These are phyloP conservation scores for Chelmon rostratus DNA, from an alignment of 2,797 vertebrate genomes.

Conservation along the genomic window DNA sequence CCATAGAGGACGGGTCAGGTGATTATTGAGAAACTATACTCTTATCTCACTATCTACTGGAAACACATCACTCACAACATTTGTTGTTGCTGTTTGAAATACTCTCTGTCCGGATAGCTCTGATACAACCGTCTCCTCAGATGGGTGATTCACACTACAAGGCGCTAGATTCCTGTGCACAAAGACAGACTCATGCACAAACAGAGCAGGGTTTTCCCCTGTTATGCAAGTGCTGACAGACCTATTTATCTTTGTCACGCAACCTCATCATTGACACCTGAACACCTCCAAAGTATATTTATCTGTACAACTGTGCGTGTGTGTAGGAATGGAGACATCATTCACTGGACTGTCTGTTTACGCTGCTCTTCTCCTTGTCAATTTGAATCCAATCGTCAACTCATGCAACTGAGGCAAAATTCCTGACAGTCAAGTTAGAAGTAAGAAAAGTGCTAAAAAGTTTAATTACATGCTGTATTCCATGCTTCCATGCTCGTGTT, in stretches of 20 bases:
- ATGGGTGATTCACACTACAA: constrained; percentile 50
- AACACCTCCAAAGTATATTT: constrained; percentile 44
- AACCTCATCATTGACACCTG: constrained; percentile 44
- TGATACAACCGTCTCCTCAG: constrained; percentile 30
- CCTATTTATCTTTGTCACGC: constrained; percentile 42
- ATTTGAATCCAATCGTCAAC: neutral
- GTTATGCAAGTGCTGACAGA: constrained; percentile 51
- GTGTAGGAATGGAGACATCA: neutral
- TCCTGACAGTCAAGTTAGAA: neutral
- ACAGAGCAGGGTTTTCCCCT: constrained; percentile 24
- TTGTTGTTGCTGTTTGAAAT: constrained; percentile 28
- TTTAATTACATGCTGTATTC: neutral
- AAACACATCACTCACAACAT: neutral
- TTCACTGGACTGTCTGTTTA: neutral
- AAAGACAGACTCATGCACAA: constrained; percentile 11
- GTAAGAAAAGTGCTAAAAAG: neutral
- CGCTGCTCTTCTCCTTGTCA: neutral
- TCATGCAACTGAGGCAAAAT: neutral
- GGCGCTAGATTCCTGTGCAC: constrained; percentile 55
- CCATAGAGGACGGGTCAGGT: neutral
- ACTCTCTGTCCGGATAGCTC: constrained; percentile 27
- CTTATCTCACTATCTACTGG: neutral
- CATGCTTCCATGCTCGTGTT: neutral
- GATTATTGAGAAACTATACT: neutral
- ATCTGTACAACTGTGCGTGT: constrained; percentile 15